These are phyloP conservation scores for Colius striatus DNA, from an alignment of 2,113 vertebrate genomes.

Conservation along the genomic window DNA sequence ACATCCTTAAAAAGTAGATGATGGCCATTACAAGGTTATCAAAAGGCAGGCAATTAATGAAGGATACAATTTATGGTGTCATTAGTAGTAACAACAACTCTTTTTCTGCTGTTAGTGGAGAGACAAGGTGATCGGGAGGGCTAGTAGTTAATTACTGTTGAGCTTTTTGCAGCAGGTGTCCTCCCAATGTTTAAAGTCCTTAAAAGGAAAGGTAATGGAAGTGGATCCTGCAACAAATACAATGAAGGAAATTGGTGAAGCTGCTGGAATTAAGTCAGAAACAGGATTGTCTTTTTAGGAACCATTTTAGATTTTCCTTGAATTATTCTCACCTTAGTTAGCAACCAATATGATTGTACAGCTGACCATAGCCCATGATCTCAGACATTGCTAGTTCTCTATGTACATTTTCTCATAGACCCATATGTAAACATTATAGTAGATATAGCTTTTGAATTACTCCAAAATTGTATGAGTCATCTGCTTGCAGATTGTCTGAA, in stretches of 20 bases:
- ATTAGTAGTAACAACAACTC: neutral
- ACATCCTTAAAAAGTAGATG: neutral
- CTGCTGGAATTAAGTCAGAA: neutral
- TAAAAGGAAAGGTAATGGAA: neutral
- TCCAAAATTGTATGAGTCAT: neutral
- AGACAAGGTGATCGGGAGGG: neutral
- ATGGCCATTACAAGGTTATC: neutral
- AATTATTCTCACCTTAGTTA: neutral
- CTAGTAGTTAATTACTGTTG: neutral
- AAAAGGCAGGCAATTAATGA: neutral
- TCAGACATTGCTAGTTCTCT: neutral
- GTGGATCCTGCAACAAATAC: neutral
- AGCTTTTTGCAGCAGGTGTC: neutral
- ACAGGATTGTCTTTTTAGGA: neutral
- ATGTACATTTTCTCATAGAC: rapidly evolving
- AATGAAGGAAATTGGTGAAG: neutral
- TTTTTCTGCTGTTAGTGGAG: neutral
- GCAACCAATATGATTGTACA: neutral
- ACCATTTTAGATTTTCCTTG: neutral
- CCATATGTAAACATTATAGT: neutral
- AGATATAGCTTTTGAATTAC: neutral
- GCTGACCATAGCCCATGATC: neutral
- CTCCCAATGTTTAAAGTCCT: neutral
- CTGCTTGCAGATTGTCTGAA: neutral
- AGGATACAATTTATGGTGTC: neutral